Base-by-base conservation (phyloP, 2,797 vertebrate genomes). In the Molossus molossus region DNA sequence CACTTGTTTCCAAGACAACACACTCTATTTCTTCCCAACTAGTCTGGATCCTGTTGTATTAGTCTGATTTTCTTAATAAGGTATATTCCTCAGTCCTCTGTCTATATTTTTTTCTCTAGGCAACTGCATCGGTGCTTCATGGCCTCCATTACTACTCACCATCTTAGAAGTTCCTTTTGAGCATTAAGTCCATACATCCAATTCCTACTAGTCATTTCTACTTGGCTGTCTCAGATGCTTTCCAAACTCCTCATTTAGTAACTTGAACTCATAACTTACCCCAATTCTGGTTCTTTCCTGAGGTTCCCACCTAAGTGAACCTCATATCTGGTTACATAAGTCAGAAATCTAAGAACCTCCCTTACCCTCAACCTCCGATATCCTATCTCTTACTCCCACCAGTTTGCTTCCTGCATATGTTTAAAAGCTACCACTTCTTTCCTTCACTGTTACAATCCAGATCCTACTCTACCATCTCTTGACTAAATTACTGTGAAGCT, bases 401-500 rank as follows among this genome's bases (percentile, higher is more conserved):
- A 37, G 0, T 37, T 80, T 77, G 18, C 62, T 76, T 67, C 60
- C 81, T 62, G 73, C 85, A 50, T 50, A 76, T n/a, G 57, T 80
- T 77, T 58, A 92, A 55, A 92, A 53, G 23, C 50, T 72, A 67
- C n/a, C 27, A 29, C 57, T 48, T 90, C n/a, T 83, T 33, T 90
- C 50, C 4, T 53, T 3, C 23, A 40, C n/a, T 9, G 25, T 50
- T 76, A 25, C 3, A 3, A n/a, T 25, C 75, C 0, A 4, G 33
- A 73, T 37, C 27, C 57, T 69, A 9, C 4, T 65, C 37, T 9
- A 8, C 17, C 27, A 57, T 55, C 40, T 80, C 27, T 83, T 62
- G 14, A 48, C 23, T 48, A 53, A n/a, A 70, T 45, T 9, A 67
- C n/a, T 6, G 20, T 0, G 0, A 10, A 58, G 82, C 17, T 48